Base-by-base conservation (phyloP, 2,888 invertebrate species). In the Amphiduros pacificus region DNA sequence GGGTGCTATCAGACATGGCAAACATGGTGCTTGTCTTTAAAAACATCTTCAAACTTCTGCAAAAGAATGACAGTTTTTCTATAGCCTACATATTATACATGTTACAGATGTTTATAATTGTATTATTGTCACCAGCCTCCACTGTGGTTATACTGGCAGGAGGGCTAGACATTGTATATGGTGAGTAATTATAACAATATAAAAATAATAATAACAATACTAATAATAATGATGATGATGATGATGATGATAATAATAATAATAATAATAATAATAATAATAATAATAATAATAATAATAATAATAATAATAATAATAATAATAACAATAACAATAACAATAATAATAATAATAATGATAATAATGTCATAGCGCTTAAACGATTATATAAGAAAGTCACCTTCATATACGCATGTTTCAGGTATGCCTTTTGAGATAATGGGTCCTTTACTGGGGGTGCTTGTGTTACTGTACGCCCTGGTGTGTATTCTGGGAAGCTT, bases 1-100 rank as follows among this genome's bases (percentile, higher is more conserved):
- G 73, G 73, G 64, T 73, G 22, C 59, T 73, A 20, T 73, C 73
- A 0, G 72, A 72, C 60, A 68, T 71, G 32, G 71, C 71, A 49
- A 73, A 73, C 57, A 68, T 69, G 2, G 41, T 70, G 9, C 63
- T 73, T 11, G 71, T 72, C 14, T 62, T 69, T 32, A 59, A 55
- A 26, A 72, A 72, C 59, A 48, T 72, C 9, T 51, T 59, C 9
- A 56, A 36, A n/a, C 65, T 73, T 6, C 58, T 68, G 4, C 63
- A 58, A 17, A 60, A 55, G 2, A 73, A 72, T 40, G 64, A 66
- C 27, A 65, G 67, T 22, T 73, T 73, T 62, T 65, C 68, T 14
- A 52, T 71, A 22, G 59, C 70, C 5, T 73, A 73, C 52, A 59
- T 65, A 1, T 17, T 73, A 26, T 73, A 72, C 50, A 49, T 72